Percentiles rank a stretch among this genome's conserved stretches.
Evolutionary conservation across 2,888 invertebrate genomes (phyloP).

Genomic region (Caenorhabditis uteleia): DNA sequence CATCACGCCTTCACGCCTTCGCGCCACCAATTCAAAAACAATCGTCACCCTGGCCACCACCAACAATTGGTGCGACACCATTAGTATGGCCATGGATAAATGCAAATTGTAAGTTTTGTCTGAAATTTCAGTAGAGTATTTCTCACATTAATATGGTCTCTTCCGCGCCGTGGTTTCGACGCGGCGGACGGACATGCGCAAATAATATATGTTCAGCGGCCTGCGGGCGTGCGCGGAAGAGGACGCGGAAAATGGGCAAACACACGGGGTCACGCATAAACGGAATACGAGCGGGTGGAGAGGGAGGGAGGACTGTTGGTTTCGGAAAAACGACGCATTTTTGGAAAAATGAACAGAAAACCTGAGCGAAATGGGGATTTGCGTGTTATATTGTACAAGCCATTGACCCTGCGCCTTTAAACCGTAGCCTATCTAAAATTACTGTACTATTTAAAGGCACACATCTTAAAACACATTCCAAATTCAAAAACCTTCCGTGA

Average conservation of each 20-base stretch:
- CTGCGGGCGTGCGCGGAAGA: slow-evolving; percentile 32
- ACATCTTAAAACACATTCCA: too few relatives aligned
- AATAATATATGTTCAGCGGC: background rate
- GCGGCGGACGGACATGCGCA: background rate
- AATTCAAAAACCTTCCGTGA: too few relatives aligned
- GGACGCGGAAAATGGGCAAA: slow-evolving; percentile 36
- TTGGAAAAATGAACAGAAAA: too few relatives aligned
- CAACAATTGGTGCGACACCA: slow-evolving; percentile 2
- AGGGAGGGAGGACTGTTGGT: background rate
- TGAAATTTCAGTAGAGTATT: background rate
- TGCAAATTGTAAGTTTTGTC: background rate
- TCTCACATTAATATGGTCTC: background rate
- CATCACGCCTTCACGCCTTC: slow-evolving; percentile 16
- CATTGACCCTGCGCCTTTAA: too few relatives aligned
- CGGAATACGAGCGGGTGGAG: slow-evolving; percentile 22
- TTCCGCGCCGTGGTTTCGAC: slow-evolving; percentile 12
- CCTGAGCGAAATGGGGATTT: too few relatives aligned
- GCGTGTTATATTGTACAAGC: too few relatives aligned
- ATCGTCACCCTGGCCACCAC: slow-evolving; percentile 1
- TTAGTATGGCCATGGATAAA: slow-evolving; percentile 43
- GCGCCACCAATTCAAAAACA: slow-evolving; percentile 20
- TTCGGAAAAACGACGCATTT: too few relatives aligned
- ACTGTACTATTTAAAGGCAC: too few relatives aligned
- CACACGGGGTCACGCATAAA: slow-evolving; percentile 33
- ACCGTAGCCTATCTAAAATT: too few relatives aligned